Evolutionary conservation across 2,888 invertebrate genomes (phyloP).

Genomic region (Cerastoderma edule): DNA sequence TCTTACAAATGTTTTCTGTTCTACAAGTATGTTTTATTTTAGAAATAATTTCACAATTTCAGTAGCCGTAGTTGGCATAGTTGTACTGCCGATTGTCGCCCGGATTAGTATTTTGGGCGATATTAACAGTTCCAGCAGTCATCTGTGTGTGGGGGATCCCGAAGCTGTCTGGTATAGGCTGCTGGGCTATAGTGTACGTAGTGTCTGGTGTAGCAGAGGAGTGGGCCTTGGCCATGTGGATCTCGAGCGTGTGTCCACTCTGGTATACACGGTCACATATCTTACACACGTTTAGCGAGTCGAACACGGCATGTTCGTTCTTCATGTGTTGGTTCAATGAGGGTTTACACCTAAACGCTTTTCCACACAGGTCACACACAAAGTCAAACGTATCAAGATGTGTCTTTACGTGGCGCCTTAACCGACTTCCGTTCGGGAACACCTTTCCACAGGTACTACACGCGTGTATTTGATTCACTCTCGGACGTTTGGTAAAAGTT

Average conservation of each 20-base stretch:
- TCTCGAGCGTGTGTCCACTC: slow-evolving; percentile 42
- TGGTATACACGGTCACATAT: slow-evolving; percentile 53
- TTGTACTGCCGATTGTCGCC: too few species aligned
- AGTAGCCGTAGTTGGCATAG: too few species aligned
- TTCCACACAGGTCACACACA: slow-evolving; percentile 49
- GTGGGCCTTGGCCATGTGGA: slow-evolving; percentile 53
- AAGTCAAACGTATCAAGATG: slow-evolving; percentile 45
- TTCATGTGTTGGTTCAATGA: slow-evolving; percentile 55
- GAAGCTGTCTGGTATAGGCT: too few species aligned
- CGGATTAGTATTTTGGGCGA: too few species aligned
- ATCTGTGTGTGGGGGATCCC: too few species aligned
- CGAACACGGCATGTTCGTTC: slow-evolving; percentile 53
- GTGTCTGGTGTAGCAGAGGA: too few species aligned
- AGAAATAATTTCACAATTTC: too few species aligned
- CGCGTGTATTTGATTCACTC: slow-evolving; percentile 60
- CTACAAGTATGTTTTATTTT: too few species aligned
- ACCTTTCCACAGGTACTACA: slow-evolving; percentile 59
- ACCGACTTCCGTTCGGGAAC: slow-evolving; percentile 54
- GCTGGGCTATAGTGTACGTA: too few species aligned
- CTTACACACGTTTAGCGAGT: slow-evolving; percentile 44
- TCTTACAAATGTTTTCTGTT: too few species aligned
- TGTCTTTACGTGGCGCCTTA: slow-evolving; percentile 53
- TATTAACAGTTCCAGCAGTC: too few species aligned
- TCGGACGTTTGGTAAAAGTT: slow-evolving; percentile 38
- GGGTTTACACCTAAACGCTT: slow-evolving; percentile 43